A percentile compares a stretch with the other conserved stretches of the same genome.
Evolutionary conservation across 2,888 invertebrate species (phyloP).

Genomic region (Ormyrus thymus): DNA sequence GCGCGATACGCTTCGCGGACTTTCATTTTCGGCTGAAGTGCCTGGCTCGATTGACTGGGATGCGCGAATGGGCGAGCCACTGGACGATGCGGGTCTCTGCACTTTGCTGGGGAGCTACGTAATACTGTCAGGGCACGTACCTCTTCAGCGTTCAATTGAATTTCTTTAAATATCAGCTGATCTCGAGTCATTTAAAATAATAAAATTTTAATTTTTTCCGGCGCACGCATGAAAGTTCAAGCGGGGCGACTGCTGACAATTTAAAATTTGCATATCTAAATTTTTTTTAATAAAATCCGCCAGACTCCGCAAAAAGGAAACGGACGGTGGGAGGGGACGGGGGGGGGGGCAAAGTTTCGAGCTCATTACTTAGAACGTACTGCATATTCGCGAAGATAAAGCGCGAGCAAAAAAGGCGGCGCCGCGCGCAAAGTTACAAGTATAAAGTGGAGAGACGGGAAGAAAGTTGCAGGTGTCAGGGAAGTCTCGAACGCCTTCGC

Average conservation of each 20-base stretch:
- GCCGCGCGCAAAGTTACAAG: not conserved
- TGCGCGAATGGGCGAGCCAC: slow-evolving; percentile 42
- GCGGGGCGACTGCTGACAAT: too few relatives aligned
- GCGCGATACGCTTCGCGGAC: slow-evolving; percentile 24
- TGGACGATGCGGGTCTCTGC: not conserved
- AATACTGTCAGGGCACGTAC: too few relatives aligned
- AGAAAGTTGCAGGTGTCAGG: slow-evolving; percentile 46
- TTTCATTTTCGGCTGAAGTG: slow-evolving; percentile 43
- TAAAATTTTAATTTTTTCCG: not conserved
- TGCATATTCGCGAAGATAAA: not conserved
- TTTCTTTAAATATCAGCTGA: too few relatives aligned
- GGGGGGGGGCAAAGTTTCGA: not conserved
- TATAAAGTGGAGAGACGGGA: slow-evolving; percentile 42
- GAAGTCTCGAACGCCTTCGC: slow-evolving; percentile 41
- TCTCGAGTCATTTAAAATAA: too few relatives aligned
- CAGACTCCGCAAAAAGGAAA: not conserved
- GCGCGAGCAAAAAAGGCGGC: not conserved
- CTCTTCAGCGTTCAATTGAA: too few relatives aligned
- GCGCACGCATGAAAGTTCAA: too few relatives aligned
- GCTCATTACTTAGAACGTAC: too few relatives aligned
- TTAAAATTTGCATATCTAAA: too few relatives aligned
- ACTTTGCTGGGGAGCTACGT: too few relatives aligned
- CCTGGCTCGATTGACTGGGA: slow-evolving; percentile 43
- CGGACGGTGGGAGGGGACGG: too few relatives aligned
- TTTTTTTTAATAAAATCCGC: not conserved